Conservation (phyloP, 2,797 vertebrate species). For the Vireo griseus region DNA sequence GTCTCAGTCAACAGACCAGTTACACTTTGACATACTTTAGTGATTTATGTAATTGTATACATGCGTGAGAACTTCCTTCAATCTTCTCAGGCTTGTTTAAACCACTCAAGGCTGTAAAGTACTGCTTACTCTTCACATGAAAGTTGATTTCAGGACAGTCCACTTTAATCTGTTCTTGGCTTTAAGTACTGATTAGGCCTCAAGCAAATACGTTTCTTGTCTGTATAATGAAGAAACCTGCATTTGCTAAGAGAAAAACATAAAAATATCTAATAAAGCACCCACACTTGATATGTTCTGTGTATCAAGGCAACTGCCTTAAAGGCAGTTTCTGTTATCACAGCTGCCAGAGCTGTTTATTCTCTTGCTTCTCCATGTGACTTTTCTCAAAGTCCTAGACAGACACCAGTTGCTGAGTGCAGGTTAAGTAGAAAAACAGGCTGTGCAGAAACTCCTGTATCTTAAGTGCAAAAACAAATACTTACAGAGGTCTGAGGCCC, state of each 20-base stretch:
- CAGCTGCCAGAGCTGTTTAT: neutral
- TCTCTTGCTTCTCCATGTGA: neutral
- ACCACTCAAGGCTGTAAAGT: neutral
- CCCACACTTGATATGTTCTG: neutral
- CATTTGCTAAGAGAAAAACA: neutral
- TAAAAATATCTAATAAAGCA: neutral
- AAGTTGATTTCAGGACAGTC: conserved; percentile 20
- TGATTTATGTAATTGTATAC: neutral
- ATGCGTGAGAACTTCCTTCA: neutral
- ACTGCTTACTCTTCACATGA: neutral
- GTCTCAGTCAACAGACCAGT: neutral
- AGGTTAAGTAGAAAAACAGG: neutral
- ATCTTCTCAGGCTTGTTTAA: neutral
- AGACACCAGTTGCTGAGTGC: neutral
- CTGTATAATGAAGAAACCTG: neutral
- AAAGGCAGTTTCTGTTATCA: neutral
- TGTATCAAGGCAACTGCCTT: neutral
- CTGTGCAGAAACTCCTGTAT: neutral
- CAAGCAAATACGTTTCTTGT: neutral
- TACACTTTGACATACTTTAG: neutral
- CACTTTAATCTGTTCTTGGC: neutral
- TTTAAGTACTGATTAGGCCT: neutral
- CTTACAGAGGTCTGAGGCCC: neutral
- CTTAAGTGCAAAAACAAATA: fast-evolving
- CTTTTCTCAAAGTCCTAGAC: neutral